Conservation (phyloP, 2,113 vertebrate genomes). For the Copsychus sechellarum region DNA sequence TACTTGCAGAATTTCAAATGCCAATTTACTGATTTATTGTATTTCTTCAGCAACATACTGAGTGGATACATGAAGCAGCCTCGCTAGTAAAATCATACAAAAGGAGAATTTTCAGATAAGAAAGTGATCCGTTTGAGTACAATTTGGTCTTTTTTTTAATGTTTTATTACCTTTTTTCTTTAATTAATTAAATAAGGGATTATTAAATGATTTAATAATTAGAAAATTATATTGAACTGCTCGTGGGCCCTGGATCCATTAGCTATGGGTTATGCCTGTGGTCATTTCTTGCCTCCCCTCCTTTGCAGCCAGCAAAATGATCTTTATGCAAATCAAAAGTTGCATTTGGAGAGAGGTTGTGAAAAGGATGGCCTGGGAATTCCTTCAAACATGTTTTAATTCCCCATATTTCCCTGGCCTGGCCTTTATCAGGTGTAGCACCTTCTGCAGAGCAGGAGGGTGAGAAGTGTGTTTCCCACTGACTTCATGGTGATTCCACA, state of each 20-base stretch:
- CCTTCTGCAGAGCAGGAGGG: not conserved
- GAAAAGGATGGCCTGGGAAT: not conserved
- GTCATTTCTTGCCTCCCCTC: not conserved
- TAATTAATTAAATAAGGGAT: too few species aligned
- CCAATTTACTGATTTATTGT: not conserved
- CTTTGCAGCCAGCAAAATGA: not conserved
- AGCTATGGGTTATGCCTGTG: not conserved
- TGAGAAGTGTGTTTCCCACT: not conserved
- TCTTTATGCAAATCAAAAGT: not conserved
- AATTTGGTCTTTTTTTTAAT: not conserved
- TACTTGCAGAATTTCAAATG: not conserved
- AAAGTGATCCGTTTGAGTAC: not conserved
- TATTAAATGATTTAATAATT: not conserved
- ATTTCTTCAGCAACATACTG: not conserved
- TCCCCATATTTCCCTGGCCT: rapidly evolving
- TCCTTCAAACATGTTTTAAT: not conserved
- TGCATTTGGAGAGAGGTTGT: not conserved
- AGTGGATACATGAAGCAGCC: not conserved
- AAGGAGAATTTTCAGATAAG: not conserved
- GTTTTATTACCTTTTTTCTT: not conserved
- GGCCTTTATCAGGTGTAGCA: not conserved
- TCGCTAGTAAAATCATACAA: not conserved
- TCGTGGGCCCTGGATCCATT: rapidly evolving
- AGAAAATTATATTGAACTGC: rapidly evolving
- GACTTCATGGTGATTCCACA: not conserved